A percentile compares a stretch with the other conserved stretches of the same genome.
Evolutionary conservation across 64 coral and sea anemone species (phyloP).

Genomic region (Astreopora myriophthalma): DNA sequence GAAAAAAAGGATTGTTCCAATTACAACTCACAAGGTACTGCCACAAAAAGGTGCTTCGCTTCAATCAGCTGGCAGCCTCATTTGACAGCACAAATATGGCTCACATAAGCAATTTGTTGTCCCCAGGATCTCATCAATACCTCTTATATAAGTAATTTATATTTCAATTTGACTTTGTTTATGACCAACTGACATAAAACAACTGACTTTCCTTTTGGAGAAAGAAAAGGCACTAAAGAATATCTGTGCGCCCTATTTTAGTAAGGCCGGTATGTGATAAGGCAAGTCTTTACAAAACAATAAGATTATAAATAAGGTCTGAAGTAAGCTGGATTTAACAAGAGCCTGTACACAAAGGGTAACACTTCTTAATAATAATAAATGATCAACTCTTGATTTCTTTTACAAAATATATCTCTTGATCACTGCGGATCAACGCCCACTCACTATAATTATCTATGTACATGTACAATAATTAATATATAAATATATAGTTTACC

Average conservation of each 20-base stretch:
- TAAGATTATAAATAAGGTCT: not conserved
- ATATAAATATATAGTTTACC: conserved; percentile 23
- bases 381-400: not conserved
- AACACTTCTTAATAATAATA: conserved; percentile 5
- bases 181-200: not conserved
- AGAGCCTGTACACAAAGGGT: no score
- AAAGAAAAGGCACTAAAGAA: not conserved
- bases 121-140: not conserved
- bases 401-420: conserved; percentile 16
- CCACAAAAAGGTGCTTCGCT: no score
- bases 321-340: no score
- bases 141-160: not conserved
- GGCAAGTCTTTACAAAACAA: not conserved
- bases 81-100: no score
- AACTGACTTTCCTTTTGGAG: not conserved
- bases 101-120: no score
- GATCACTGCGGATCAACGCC: not conserved
- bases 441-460: not conserved
- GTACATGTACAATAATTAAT: conserved; percentile 8
- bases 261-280: not conserved
- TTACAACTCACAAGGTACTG: no score
- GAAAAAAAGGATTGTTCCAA: no score
- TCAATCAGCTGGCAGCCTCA: no score
- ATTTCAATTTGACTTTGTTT: not conserved
- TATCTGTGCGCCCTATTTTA: not conserved